phyloP scores from a whole-genome alignment of 2,797 vertebrate genomes.

The Acropternis orthonyx region DNA sequence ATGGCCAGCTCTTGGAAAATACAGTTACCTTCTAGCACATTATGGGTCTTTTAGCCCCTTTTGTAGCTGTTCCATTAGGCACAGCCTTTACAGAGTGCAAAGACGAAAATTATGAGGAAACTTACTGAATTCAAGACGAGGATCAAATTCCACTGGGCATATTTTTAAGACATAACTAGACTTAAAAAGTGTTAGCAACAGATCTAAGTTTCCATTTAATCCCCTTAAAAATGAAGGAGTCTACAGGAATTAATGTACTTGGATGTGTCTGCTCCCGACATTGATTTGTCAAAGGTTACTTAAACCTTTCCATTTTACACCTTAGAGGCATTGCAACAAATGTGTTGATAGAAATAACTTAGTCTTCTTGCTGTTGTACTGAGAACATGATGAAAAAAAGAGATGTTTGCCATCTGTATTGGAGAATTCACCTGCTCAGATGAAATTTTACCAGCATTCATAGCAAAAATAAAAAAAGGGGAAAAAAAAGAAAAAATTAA shows the following conservation, averaged over 20 bases:
- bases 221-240: not conserved
- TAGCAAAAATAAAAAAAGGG: not conserved
- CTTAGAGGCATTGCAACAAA: not conserved
- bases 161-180: not conserved
- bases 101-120: not conserved
- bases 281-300: not conserved
- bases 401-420: not conserved
- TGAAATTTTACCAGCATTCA: not conserved
- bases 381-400: not conserved
- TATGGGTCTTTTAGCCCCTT: not conserved
- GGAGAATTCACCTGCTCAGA: not conserved
- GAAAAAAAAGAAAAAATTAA: not conserved
- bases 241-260: not conserved
- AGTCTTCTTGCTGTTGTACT: not conserved
- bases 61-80: not conserved
- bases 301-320: not conserved
- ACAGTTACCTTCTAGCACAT: not conserved
- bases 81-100: not conserved
- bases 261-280: not conserved
- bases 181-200: not conserved
- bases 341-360: not conserved
- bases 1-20: not conserved
- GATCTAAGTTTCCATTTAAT: not conserved
- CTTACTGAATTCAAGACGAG: not conserved
- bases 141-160: not conserved